Base-by-base conservation (phyloP, 23 tunicate species). In the Ciona savignyi region DNA sequence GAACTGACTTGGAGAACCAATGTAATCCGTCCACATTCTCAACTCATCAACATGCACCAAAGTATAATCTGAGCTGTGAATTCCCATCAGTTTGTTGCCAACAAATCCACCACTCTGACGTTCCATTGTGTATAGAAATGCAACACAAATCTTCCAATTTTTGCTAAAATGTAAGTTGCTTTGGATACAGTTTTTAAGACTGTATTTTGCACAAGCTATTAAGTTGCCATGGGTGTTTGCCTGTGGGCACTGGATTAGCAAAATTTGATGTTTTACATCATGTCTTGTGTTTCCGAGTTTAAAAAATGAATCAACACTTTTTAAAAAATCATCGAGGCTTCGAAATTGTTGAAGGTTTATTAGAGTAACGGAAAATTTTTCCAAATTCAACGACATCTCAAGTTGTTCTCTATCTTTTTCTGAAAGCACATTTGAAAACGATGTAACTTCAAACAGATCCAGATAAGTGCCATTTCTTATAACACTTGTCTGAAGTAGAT, bases 211-310 rank as follows among this genome's bases (percentile, higher is more conserved):
- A 81, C 95, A 87, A 60, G 95, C 77, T 26, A 81, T 81, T 1
- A 87, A 72, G 62, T 81, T 78, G 2, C 77, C 34, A 35, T 81
- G 78, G 30, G 65, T 49, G 22, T 81, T 71, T 15, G 86, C 86
- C 69, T 87, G 86, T 1, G 86, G 82, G 71, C 95, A 87, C 56
- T 87, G 95, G 0, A 87, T 81, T 1, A 87, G 78, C 67, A 87
- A 49, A 29, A 81, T 33, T 23, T 6, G 67, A 29, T 25, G 79
- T 22, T 23, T 9, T 22, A 66, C 34, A 23, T 70, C 34, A 67
- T 74, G 34, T 0, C 30, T 33, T 27, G 49, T 1, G 1, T 51
- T 11, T 35, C 31, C 33, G 20, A 30, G 29, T 42, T 61, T 32
- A 67, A 86, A 79, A 74, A 85, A 85, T 30, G 35, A 33, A 35